Conservation (phyloP, 2,888 invertebrate genomes). For the Hesperia comma region DNA sequence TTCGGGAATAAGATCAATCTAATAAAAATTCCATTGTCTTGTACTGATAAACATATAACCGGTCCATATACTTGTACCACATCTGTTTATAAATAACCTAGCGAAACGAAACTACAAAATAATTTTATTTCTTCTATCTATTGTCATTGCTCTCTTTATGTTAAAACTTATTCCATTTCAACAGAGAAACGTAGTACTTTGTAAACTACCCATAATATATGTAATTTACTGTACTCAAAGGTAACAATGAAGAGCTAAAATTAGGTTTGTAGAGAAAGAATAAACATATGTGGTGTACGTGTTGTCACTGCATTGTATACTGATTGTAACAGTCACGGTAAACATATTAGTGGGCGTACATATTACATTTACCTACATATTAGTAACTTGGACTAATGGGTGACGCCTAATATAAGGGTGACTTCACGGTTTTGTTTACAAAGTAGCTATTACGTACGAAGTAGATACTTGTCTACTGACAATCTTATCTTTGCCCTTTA, state of each 20-base stretch:
- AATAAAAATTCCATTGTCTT: too few species aligned
- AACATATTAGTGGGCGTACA: constrained; percentile 13
- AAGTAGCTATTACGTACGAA: not conserved
- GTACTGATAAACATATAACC: too few species aligned
- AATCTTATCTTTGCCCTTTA: too few species aligned
- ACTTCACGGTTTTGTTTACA: not conserved
- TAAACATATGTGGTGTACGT: not conserved
- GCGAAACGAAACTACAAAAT: too few species aligned
- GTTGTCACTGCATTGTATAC: not conserved
- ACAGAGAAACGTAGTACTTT: not conserved
- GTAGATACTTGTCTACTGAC: too few species aligned
- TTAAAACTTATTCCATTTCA: too few species aligned
- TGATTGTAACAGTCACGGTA: constrained; percentile 6
- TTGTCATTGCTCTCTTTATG: too few species aligned
- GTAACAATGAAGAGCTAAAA: not conserved
- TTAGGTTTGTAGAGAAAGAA: not conserved
- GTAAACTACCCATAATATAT: not conserved
- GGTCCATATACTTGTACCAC: too few species aligned
- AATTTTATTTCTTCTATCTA: too few species aligned
- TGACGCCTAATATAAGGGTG: constrained; percentile 5
- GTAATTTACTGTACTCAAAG: not conserved
- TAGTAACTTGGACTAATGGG: constrained; percentile 12
- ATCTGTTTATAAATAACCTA: too few species aligned
- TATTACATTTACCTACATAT: constrained; percentile 4
- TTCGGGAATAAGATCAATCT: too few species aligned